A percentile compares a stretch with the other conserved stretches of the same genome.
These are phyloP conservation scores for Catostylus mosaicus DNA, from an alignment of 30 jellyfish, hydroid and myxozoan species.

Conservation along the genomic window DNA sequence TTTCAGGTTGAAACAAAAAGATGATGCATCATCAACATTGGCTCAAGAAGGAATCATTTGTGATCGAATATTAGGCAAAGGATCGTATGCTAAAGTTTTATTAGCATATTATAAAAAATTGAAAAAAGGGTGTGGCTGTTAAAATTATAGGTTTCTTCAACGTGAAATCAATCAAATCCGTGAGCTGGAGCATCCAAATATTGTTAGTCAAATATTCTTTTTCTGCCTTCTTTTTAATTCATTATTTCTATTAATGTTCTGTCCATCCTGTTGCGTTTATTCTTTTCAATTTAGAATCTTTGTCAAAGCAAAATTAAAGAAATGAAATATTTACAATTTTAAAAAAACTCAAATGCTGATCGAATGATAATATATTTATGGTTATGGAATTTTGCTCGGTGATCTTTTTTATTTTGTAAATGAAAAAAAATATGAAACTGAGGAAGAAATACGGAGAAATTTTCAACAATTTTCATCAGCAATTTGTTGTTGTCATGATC, in stretches of 20 bases:
- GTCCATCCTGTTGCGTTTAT: too few relatives aligned
- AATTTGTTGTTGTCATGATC: slow-evolving; percentile 32
- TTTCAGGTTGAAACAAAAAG: slow-evolving; percentile 33
- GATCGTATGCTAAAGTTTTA: slow-evolving; percentile 70
- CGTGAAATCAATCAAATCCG: slow-evolving; percentile 36
- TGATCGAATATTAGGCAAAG: slow-evolving; percentile 62
- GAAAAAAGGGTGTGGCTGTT: slow-evolving; percentile 54
- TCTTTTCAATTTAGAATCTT: too few relatives aligned
- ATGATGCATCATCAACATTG: slow-evolving; percentile 18
- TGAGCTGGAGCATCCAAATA: slow-evolving; percentile 68
- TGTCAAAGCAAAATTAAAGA: too few relatives aligned
- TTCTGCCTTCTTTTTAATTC: too few relatives aligned
- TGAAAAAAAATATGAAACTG: slow-evolving; percentile 19
- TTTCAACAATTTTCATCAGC: slow-evolving; percentile 64
- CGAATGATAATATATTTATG: slow-evolving; percentile 32
- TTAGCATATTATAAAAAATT: slow-evolving; percentile 54
- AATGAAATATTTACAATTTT: too few relatives aligned
- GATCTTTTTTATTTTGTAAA: slow-evolving; percentile 65
- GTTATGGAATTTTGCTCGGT: slow-evolving; percentile 74
- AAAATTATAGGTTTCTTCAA: slow-evolving; percentile 49
- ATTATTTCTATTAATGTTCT: too few relatives aligned
- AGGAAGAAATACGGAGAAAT: slow-evolving; percentile 44
- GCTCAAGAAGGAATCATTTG: slow-evolving; percentile 56
- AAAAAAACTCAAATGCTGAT: too few relatives aligned
- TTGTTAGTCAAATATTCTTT: too few relatives aligned